Conservation (phyloP, 1,140 invertebrate species). For the Triops longicaudatus region DNA sequence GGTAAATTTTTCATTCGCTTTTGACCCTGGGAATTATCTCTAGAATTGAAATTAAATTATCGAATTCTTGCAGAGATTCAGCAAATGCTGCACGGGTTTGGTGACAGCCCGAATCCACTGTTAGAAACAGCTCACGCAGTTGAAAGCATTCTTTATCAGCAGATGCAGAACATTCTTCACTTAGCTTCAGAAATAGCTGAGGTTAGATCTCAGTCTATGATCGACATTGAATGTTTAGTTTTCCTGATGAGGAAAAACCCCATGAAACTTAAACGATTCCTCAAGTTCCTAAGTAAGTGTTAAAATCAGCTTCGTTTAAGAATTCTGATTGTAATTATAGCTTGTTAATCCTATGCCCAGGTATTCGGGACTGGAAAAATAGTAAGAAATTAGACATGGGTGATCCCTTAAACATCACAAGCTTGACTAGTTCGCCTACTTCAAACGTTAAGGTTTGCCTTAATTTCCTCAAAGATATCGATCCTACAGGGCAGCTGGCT, state of each 20-base stretch:
- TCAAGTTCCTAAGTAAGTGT: slow-evolving; percentile 51
- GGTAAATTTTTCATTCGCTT: too few relatives aligned
- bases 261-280: slow-evolving; percentile 46
- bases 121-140: slow-evolving; percentile 55
- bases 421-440: background rate
- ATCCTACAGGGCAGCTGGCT: slow-evolving; percentile 18
- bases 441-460: slow-evolving; percentile 17
- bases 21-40: too few relatives aligned
- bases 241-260: slow-evolving; percentile 57
- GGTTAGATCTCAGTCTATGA: slow-evolving; percentile 42
- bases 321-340: background rate
- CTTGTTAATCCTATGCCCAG: background rate
- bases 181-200: slow-evolving; percentile 47
- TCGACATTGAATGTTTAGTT: slow-evolving; percentile 51
- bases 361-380: slow-evolving; percentile 19
- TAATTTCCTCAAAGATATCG: slow-evolving; percentile 18
- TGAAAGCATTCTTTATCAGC: slow-evolving; percentile 55
- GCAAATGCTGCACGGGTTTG: slow-evolving; percentile 62
- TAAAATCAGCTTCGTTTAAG: slow-evolving; percentile 22
- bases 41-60: too few relatives aligned
- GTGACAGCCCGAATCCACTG: slow-evolving; percentile 56
- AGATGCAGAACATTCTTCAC: slow-evolving; percentile 49
- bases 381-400: slow-evolving; percentile 7
- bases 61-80: slow-evolving; percentile 46
- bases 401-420: background rate